These are phyloP conservation scores for Athalia circularis DNA, from an alignment of 2,888 invertebrate species.

Conservation along the genomic window DNA sequence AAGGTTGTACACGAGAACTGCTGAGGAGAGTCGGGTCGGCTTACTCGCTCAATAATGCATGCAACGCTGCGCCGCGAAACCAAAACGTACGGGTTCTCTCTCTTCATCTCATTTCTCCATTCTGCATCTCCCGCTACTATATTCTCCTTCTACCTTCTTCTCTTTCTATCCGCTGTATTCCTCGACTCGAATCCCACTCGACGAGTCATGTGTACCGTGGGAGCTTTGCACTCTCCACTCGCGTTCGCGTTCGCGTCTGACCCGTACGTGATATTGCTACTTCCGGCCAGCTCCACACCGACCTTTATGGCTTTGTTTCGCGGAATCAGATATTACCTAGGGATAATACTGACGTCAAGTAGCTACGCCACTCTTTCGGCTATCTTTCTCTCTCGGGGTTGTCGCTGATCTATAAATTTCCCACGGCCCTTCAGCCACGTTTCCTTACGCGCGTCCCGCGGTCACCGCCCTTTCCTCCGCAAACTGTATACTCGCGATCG, in stretches of 20 bases:
- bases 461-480: too few species aligned
- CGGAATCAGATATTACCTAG: slow-evolving; percentile 58
- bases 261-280: slow-evolving; percentile 55
- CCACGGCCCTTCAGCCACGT: too few species aligned
- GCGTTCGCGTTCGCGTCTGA: slow-evolving; percentile 45
- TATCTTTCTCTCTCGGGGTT: too few species aligned
- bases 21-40: slow-evolving; percentile 7
- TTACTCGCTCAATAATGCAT: slow-evolving; percentile 60
- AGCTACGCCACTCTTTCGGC: too few species aligned
- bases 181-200: not conserved
- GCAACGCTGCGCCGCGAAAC: slow-evolving; percentile 52
- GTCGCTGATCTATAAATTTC: too few species aligned
- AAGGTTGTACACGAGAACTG: too few species aligned
- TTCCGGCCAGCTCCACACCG: slow-evolving; percentile 46
- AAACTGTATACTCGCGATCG: too few species aligned
- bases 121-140: not conserved
- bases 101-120: slow-evolving; percentile 7
- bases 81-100: slow-evolving; percentile 14
- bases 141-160: not conserved
- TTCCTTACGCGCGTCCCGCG: too few species aligned
- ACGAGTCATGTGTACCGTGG: not conserved
- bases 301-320: slow-evolving; percentile 56
- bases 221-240: not conserved
- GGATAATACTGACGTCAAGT: not conserved
- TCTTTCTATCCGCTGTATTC: not conserved